Evolutionary conservation across 2,888 invertebrate genomes (phyloP).

Genomic region (Pogonocherus hispidulus): DNA sequence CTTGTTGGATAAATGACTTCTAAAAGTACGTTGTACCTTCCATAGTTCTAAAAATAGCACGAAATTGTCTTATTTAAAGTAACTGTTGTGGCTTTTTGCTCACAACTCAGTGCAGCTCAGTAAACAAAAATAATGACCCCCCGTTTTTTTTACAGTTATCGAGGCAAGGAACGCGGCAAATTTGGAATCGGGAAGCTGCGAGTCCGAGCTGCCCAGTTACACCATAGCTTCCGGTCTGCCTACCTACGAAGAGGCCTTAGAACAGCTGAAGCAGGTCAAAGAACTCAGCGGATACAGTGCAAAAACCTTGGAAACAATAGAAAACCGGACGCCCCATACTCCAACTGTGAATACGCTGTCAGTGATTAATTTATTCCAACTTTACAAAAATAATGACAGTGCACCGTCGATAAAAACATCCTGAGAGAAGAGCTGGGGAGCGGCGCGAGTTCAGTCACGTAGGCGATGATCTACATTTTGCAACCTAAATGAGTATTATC

Average conservation of each 20-base stretch:
- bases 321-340: slow-evolving; percentile 57
- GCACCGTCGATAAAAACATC: slow-evolving; percentile 31
- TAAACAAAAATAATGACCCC: background rate
- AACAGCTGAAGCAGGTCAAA: slow-evolving; percentile 71
- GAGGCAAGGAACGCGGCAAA: slow-evolving; percentile 59
- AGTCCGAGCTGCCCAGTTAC: slow-evolving; percentile 74
- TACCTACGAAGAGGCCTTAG: slow-evolving; percentile 75
- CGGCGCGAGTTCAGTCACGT: slow-evolving; percentile 33
- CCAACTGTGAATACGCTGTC: slow-evolving; percentile 59
- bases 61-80: background rate
- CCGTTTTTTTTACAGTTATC: slow-evolving; percentile 67
- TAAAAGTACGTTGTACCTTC: background rate
- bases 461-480: slow-evolving; percentile 16
- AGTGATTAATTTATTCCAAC: slow-evolving; percentile 64
- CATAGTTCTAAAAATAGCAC: background rate
- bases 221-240: slow-evolving; percentile 77
- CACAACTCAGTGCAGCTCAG: slow-evolving; percentile 3
- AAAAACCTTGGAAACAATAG: slow-evolving; percentile 45
- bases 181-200: slow-evolving; percentile 63
- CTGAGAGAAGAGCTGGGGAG: background rate
- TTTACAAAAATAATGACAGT: slow-evolving; percentile 51
- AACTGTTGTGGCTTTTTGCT: background rate
- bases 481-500: background rate
- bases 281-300: slow-evolving; percentile 47
- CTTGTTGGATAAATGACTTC: too few species aligned